phyloP scores from a whole-genome alignment of 2,888 invertebrate species.

The Leptothorax acervorum region DNA sequence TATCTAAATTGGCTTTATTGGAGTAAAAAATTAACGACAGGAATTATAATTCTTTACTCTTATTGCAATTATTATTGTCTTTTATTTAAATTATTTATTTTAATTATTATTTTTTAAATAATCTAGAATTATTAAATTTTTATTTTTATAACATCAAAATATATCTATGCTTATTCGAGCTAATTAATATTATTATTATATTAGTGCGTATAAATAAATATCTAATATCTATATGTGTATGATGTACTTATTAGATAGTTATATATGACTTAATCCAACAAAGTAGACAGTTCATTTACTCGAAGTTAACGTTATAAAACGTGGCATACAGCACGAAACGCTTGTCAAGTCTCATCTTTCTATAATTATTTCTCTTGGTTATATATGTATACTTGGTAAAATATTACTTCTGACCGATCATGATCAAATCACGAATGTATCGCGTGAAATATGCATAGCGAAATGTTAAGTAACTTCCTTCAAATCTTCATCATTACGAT shows the following conservation, averaged over 20 bases:
- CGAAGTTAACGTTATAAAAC: background rate
- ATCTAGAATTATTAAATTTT: background rate
- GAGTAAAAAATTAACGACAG: background rate
- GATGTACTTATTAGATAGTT: background rate
- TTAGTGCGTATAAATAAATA: background rate
- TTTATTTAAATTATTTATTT: background rate
- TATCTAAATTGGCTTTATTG: background rate
- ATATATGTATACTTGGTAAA: background rate
- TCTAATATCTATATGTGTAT: background rate
- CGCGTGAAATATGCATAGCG: conserved; percentile 16
- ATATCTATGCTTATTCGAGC: background rate
- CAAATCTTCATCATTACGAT: conserved; percentile 26
- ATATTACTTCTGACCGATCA: background rate
- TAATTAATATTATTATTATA: conserved; percentile 12
- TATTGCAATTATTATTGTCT: background rate
- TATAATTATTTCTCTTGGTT: conserved; percentile 32
- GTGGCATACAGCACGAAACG: background rate
- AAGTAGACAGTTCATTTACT: conserved; percentile 1
- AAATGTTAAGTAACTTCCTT: conserved; percentile 22
- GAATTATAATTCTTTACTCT: background rate
- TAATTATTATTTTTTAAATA: background rate
- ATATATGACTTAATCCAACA: background rate
- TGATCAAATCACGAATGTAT: background rate
- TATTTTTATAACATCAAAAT: background rate
- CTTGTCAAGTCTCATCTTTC: background rate